Evolutionary conservation across 2,888 invertebrate species (phyloP), one percentile per base, ranked within the genome.

Genomic region (Melinopterus prodromus): DNA sequence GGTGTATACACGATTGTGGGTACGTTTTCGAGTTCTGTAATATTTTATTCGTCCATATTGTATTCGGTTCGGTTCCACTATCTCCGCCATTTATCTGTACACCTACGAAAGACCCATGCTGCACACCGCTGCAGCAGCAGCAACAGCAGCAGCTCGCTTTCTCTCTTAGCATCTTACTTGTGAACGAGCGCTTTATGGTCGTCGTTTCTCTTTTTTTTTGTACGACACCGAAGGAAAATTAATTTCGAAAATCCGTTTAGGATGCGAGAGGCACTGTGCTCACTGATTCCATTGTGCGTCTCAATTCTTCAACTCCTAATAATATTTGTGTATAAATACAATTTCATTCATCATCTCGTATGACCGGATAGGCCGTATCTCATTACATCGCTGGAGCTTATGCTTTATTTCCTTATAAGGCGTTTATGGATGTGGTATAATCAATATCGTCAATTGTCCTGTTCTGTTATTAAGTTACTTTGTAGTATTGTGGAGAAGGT

Each of bases 211-310:
- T 53, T 53, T 53, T 53, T 38, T 84, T 79, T 81, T 84, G 84
- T 83, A 85, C 85, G 86, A 85, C 86, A 87, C 86, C 86, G 85
- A 86, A 86, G 83, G 81, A 85, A 86, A 87, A 87, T 87, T 87
- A 87, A 87, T 87, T 87, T 87, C 86, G 85, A 81, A 86, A 87
- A 87, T 87, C 86, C 86, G 84, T 86, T 86, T 85, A 84, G 83
- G 83, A 83, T 85, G 83, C 53, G 53, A 53, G 53, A 53, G 53
- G 53, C 12, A 53, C 53, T 53, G 53, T 80, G 53, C 53, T 53
- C 53, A 53, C 53, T 53, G 53, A 53, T 53, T 53, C 53, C 53
- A 53, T 53, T 53, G 53, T 53, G 2, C 53, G 53, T 12, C 12
- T 53, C 53, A 53, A 53, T 53, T 53, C 53, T 53, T 53, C 53